Evolutionary conservation across 2,113 vertebrate genomes (phyloP).

Genomic region (Hippocampus guttulatus): DNA sequence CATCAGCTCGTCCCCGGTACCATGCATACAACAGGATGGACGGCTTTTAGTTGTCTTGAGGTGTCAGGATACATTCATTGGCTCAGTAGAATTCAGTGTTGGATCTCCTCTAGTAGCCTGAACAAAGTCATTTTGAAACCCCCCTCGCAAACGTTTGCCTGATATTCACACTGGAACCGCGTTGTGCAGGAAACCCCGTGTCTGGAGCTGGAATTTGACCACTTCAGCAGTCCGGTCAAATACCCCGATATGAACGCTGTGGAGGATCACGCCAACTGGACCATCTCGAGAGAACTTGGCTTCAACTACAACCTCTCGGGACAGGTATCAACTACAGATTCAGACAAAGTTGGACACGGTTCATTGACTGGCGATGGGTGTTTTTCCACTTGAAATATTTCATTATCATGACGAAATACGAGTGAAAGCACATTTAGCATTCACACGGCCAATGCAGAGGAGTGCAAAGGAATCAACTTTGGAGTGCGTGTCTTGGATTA

Average conservation of each 20-base stretch:
- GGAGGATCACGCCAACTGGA: conserved; percentile 94
- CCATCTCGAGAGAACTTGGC: conserved; percentile 89
- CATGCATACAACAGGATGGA: not conserved
- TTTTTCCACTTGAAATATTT: not conserved
- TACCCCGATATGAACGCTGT: conserved; percentile 92
- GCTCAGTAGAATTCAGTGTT: not conserved
- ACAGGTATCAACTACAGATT: conserved; percentile 72
- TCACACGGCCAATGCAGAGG: not conserved
- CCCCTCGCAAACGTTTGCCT: not conserved
- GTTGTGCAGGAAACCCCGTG: conserved; percentile 90
- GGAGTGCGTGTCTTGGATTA: too few relatives aligned
- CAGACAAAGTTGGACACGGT: not conserved
- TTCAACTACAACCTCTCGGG: conserved; percentile 90
- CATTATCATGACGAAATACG: not conserved
- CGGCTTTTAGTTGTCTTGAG: not conserved
- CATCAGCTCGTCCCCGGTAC: not conserved
- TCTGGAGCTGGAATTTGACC: conserved; percentile 95
- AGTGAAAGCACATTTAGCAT: not conserved
- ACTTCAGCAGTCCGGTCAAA: conserved; percentile 92
- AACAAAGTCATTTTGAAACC: too few relatives aligned
- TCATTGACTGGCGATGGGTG: not conserved
- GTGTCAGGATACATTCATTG: not conserved
- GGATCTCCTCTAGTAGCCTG: not conserved
- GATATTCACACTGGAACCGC: not conserved
- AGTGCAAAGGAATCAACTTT: not conserved